Conservation (phyloP, 2,113 vertebrate species). For the Onychorhynchus coronatus region DNA sequence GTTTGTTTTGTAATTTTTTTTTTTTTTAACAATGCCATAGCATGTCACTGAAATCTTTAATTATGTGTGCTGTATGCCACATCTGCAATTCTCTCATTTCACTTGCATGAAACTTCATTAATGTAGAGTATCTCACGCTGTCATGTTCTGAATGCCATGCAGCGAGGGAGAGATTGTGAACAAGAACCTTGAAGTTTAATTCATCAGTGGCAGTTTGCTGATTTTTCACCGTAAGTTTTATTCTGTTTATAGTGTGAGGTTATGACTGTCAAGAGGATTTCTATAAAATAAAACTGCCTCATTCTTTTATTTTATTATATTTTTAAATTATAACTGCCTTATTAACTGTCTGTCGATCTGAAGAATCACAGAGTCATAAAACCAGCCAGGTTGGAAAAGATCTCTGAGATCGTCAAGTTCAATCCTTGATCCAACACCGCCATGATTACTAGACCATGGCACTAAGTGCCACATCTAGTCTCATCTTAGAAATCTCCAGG, state of each 20-base stretch:
- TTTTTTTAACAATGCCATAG: background rate
- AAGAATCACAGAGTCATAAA: background rate
- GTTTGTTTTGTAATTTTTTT: background rate
- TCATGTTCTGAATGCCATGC: background rate
- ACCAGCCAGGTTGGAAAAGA: no score
- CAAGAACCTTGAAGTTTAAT: background rate
- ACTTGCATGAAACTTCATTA: background rate
- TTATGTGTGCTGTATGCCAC: background rate
- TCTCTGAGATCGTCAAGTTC: no score
- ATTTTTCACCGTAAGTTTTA: background rate
- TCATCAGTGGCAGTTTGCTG: background rate
- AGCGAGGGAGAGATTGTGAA: background rate
- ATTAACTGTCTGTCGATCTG: background rate
- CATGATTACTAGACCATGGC: no score
- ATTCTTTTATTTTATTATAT: background rate
- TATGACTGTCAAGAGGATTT: background rate
- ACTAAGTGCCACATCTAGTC: no score
- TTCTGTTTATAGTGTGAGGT: background rate
- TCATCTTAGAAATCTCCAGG: no score
- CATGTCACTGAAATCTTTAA: background rate
- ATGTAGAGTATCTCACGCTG: background rate
- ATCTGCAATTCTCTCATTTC: background rate
- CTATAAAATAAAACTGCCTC: background rate
- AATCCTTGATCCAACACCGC: no score
- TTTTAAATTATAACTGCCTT: background rate